These are phyloP conservation scores for Aurelia aurita complex sp. Pacific DNA, from an alignment of 30 jellyfish, hydroid and myxozoan genomes.

Conservation along the genomic window DNA sequence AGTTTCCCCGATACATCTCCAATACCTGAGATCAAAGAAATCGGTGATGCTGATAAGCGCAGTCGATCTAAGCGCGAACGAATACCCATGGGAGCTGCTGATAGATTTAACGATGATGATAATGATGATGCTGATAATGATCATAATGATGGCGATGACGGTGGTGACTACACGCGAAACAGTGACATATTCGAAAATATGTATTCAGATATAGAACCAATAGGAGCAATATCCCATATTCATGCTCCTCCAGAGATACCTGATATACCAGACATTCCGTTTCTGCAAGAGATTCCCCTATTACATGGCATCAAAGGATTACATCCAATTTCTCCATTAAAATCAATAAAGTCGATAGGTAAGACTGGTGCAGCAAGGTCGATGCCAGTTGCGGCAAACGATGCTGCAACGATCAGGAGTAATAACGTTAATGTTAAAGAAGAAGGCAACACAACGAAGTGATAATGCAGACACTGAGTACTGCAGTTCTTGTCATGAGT, in stretches of 20 bases:
- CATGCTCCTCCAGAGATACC: constrained; percentile 62
- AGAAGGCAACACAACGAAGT: background rate
- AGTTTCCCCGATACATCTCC: constrained; percentile 66
- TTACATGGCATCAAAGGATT: constrained; percentile 43
- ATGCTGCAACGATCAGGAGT: constrained; percentile 25
- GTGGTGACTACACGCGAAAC: constrained; percentile 1
- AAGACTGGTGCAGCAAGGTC: constrained; percentile 8
- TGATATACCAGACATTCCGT: constrained; percentile 56
- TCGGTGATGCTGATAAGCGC: constrained; percentile 50
- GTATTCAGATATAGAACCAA: constrained; percentile 12
- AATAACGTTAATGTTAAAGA: constrained; percentile 30
- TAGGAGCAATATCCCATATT: constrained; percentile 37
- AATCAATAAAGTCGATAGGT: constrained; percentile 15
- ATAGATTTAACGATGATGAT: constrained; percentile 13
- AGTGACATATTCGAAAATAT: background rate
- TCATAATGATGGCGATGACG: constrained; percentile 40
- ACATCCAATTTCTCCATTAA: constrained; percentile 23
- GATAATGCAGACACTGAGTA: too few relatives aligned
- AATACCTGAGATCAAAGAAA: constrained; percentile 56
- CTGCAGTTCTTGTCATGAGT: too few relatives aligned
- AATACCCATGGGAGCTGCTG: constrained; percentile 7
- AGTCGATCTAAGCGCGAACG: constrained; percentile 22
- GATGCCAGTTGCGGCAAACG: constrained; percentile 16
- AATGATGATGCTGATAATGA: constrained; percentile 34
- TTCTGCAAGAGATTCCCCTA: constrained; percentile 43